phyloP scores from a whole-genome alignment of 35 echinoderm and acorn worm species.

The Heliocidaris erythrogramma region DNA sequence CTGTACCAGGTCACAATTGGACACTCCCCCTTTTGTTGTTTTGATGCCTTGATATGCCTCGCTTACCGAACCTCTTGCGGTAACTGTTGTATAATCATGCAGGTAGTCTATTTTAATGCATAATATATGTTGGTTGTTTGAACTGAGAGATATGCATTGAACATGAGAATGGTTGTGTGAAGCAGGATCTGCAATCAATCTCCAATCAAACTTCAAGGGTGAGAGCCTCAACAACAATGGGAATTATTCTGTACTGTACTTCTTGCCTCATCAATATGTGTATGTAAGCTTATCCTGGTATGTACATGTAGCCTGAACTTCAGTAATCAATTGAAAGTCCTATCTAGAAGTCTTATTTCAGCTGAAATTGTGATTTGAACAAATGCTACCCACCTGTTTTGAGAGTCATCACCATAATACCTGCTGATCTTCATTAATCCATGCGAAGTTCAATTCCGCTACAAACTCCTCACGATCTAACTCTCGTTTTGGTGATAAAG shows the following conservation, averaged over 20 bases:
- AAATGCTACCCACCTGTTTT: neutral
- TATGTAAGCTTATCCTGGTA: neutral
- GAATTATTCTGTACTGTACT: neutral
- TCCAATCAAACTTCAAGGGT: neutral
- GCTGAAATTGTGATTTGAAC: neutral
- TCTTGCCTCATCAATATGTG: neutral
- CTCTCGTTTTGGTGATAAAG: neutral
- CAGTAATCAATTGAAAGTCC: neutral
- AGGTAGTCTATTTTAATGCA: neutral
- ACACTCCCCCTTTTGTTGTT: neutral
- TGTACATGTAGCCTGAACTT: neutral
- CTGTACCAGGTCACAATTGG: neutral
- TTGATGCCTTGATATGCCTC: neutral
- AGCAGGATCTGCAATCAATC: neutral
- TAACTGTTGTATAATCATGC: neutral
- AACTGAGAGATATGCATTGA: neutral
- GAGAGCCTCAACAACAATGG: neutral
- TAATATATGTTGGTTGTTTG: neutral
- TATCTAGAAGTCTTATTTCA: neutral
- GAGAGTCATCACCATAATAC: neutral
- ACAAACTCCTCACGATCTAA: neutral
- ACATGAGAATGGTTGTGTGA: neutral
- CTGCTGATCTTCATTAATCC: neutral
- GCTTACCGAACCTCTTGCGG: too few species aligned
- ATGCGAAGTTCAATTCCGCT: neutral